These are phyloP conservation scores for Ephestia elutella DNA, from an alignment of 1,140 invertebrate species.

Conservation along the genomic window DNA sequence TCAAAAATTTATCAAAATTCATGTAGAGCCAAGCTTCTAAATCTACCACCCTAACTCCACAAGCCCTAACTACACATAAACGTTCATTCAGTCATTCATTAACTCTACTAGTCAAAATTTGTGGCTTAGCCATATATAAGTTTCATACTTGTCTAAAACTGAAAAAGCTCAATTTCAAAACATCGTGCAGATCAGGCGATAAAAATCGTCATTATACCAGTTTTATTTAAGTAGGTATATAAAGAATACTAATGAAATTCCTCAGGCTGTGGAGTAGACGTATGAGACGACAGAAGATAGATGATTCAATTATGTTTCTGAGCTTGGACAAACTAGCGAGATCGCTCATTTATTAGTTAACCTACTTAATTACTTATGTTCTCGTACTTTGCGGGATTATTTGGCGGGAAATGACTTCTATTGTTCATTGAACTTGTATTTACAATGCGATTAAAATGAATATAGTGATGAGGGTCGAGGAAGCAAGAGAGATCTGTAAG, in stretches of 20 bases:
- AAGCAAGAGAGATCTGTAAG: too few relatives aligned
- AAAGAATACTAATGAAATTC: neutral
- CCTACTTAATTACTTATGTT: neutral
- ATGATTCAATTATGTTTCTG: neutral
- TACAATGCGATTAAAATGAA: too few relatives aligned
- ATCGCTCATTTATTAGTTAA: conserved; percentile 2
- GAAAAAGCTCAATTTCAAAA: too few relatives aligned
- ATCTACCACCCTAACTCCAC: too few relatives aligned
- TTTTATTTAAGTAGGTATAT: neutral
- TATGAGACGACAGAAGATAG: neutral
- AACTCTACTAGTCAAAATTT: too few relatives aligned
- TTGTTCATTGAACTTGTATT: neutral
- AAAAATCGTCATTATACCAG: neutral
- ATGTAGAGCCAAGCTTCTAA: too few relatives aligned
- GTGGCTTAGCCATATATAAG: too few relatives aligned
- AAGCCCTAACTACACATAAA: too few relatives aligned
- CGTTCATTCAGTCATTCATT: too few relatives aligned
- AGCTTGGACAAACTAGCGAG: neutral
- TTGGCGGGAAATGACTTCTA: neutral
- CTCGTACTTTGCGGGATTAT: neutral
- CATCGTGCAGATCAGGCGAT: neutral
- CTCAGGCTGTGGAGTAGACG: neutral
- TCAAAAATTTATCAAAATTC: too few relatives aligned
- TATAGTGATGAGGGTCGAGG: too few relatives aligned
- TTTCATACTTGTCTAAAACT: too few relatives aligned